Evolutionary conservation across 2,888 invertebrate species (phyloP).

Genomic region (Pristionchus arcanus): DNA sequence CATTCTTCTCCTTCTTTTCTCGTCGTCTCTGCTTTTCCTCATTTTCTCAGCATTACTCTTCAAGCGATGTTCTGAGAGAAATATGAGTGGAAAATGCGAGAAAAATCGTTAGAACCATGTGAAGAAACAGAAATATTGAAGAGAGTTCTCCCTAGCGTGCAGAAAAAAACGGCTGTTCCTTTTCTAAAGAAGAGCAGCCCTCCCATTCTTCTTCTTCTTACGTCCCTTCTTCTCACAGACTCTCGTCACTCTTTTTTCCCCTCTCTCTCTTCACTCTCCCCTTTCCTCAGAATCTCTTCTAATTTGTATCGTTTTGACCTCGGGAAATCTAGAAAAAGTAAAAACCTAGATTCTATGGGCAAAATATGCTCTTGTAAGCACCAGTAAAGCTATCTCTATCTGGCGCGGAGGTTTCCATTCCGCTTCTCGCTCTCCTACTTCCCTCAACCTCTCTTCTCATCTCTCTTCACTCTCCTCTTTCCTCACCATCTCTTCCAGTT

Average conservation of each 20-base stretch:
- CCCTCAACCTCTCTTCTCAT: neutral
- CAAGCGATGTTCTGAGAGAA: too few relatives aligned
- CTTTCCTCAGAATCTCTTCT: neutral
- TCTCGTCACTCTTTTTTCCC: neutral
- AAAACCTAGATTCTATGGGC: too few relatives aligned
- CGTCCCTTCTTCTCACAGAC: neutral
- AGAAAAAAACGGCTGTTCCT: neutral
- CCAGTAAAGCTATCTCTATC: neutral
- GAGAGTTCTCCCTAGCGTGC: neutral
- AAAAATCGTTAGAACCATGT: neutral
- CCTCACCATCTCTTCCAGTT: neutral
- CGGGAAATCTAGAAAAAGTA: too few relatives aligned
- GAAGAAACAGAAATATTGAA: neutral
- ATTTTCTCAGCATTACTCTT: too few relatives aligned
- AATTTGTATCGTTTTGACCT: neutral
- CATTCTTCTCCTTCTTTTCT: neutral
- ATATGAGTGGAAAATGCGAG: neutral
- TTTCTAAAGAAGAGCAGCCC: neutral
- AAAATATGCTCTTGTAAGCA: neutral
- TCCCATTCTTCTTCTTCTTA: conserved; percentile 34
- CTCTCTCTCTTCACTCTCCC: neutral
- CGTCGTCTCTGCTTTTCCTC: neutral
- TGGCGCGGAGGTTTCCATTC: neutral
- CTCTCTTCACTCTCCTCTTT: conserved; percentile 1
- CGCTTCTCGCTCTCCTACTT: neutral